phyloP scores from a whole-genome alignment of 2,113 vertebrate species.

The Anser brachyrhynchus region DNA sequence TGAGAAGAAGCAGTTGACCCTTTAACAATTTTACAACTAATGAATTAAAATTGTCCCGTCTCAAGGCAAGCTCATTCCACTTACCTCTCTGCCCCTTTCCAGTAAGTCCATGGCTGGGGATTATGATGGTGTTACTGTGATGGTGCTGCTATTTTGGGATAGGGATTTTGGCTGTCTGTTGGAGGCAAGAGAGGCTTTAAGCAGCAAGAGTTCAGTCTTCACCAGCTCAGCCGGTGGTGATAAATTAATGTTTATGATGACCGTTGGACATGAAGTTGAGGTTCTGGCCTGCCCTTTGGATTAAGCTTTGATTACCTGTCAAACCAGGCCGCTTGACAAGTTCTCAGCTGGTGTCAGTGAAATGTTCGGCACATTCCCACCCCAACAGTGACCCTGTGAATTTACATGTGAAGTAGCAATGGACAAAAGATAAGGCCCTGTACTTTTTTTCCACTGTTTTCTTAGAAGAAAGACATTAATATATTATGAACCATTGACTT shows the following conservation, averaged over 20 bases:
- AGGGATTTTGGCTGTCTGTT: not conserved
- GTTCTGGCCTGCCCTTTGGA: not conserved
- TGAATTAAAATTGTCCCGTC: not conserved
- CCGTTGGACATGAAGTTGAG: fast-evolving
- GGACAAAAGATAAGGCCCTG: not conserved
- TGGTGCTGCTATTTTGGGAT: not conserved
- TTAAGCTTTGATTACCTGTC: not conserved
- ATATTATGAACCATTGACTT: not conserved
- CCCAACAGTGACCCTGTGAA: not conserved
- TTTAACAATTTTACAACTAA: not conserved
- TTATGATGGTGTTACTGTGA: not conserved
- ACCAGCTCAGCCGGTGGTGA: not conserved
- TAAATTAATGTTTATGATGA: not conserved
- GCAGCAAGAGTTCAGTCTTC: not conserved
- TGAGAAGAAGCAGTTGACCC: not conserved
- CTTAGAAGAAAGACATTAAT: not conserved
- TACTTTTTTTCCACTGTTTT: not conserved
- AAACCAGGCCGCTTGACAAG: not conserved
- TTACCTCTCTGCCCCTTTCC: not conserved
- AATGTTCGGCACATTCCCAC: not conserved
- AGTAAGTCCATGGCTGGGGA: too few species aligned
- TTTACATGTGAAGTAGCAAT: not conserved
- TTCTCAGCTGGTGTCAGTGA: not conserved
- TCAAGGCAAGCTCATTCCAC: not conserved
- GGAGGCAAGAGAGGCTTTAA: not conserved